phyloP scores from a whole-genome alignment of 2,113 vertebrate species.

The Campylomormyrus tamandua region DNA sequence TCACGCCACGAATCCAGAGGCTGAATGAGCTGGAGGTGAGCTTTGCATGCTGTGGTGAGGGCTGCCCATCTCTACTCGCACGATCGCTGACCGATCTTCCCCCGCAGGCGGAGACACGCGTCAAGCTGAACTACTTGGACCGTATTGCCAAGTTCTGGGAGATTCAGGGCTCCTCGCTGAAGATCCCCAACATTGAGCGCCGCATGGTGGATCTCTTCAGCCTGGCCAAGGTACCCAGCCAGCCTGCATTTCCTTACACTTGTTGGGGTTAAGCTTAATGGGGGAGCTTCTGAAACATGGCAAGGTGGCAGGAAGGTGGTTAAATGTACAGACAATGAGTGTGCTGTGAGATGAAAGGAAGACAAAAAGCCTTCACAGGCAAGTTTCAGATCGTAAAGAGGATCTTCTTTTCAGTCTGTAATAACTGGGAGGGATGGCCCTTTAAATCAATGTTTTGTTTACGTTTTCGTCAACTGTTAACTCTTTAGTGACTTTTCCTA shows the following conservation, averaged over 20 bases:
- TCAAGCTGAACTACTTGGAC: slow-evolving; percentile 96
- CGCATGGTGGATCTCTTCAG: slow-evolving; percentile 95
- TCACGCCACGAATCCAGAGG: slow-evolving; percentile 94
- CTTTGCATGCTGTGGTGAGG: slow-evolving; percentile 2
- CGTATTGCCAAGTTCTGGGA: slow-evolving; percentile 99
- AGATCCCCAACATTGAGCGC: slow-evolving; percentile 94
- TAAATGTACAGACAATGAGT: not conserved
- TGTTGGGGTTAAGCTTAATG: not conserved
- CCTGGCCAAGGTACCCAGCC: slow-evolving; percentile 76
- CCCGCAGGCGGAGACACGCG: slow-evolving; percentile 86
- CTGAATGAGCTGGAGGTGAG: slow-evolving; percentile 94
- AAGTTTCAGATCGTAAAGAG: not conserved
- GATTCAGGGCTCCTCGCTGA: slow-evolving; percentile 87
- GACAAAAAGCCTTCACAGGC: not conserved
- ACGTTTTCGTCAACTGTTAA: not conserved
- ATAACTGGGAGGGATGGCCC: not conserved
- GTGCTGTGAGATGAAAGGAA: not conserved
- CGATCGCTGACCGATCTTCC: not conserved
- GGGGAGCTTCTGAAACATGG: not conserved
- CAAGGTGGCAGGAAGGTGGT: not conserved
- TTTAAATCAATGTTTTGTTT: not conserved
- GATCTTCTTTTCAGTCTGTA: not conserved
- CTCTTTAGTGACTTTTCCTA: not conserved
- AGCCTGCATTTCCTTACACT: not conserved
- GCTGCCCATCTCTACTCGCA: not conserved